These are phyloP conservation scores for Cheilosia pagana DNA, from an alignment of 2,888 invertebrate genomes.

Conservation along the genomic window DNA sequence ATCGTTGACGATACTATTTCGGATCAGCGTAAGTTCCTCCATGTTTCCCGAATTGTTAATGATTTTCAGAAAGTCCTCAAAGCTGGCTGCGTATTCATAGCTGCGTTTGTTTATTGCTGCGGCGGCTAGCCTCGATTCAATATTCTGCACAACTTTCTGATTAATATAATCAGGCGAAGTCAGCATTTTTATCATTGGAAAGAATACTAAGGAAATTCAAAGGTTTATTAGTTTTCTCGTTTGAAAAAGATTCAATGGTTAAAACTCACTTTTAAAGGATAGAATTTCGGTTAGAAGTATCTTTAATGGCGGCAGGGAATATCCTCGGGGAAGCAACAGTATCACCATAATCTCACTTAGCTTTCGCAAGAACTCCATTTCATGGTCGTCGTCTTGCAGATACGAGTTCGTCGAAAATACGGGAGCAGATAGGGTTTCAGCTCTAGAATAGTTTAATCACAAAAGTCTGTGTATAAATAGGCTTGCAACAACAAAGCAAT, in stretches of 20 bases:
- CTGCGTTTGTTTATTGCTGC: constrained; percentile 91
- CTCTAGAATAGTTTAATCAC: constrained; percentile 81
- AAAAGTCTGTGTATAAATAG: no score
- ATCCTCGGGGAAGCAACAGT: constrained; percentile 91
- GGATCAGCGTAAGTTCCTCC: constrained; percentile 92
- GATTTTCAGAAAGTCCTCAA: constrained; percentile 94
- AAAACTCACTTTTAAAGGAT: constrained; percentile 90
- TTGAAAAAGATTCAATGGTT: neutral
- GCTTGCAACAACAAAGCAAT: no score
- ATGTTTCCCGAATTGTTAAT: constrained; percentile 92
- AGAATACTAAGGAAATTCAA: constrained; percentile 84
- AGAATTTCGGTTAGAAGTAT: constrained; percentile 92
- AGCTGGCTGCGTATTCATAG: constrained; percentile 94
- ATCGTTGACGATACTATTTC: constrained; percentile 94
- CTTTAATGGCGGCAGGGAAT: constrained; percentile 90
- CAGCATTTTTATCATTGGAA: constrained; percentile 91
- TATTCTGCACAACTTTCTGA: constrained; percentile 92
- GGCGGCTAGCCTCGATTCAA: constrained; percentile 91
- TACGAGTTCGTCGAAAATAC: constrained; percentile 90
- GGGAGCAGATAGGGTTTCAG: constrained; percentile 87
- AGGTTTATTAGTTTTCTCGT: neutral
- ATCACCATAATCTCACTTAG: constrained; percentile 93
- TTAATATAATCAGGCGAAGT: constrained; percentile 97
- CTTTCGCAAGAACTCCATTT: constrained; percentile 91
- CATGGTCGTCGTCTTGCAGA: constrained; percentile 89